phyloP scores from a whole-genome alignment of 2,113 vertebrate genomes.

The Ursus arctos region DNA sequence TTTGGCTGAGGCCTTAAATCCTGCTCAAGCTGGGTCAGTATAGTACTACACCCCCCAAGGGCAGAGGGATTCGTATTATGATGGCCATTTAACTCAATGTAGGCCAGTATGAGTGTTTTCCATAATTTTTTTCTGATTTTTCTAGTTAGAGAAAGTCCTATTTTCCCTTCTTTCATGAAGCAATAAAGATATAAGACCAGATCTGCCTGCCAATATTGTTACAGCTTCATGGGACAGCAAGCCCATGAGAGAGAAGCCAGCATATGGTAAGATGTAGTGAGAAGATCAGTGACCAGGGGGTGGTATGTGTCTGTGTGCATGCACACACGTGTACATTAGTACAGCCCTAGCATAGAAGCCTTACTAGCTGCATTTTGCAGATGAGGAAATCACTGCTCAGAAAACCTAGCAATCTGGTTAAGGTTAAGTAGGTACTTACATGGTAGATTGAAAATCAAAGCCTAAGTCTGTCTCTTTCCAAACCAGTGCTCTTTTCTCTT shows the following conservation, averaged over 20 bases:
- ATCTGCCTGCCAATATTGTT: neutral
- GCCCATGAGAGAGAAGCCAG: neutral
- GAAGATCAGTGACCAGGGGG: neutral
- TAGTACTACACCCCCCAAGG: neutral
- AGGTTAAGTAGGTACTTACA: slow-evolving; percentile 22
- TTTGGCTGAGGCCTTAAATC: neutral
- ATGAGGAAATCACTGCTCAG: slow-evolving; percentile 6
- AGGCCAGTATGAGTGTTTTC: neutral
- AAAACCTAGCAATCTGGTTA: neutral
- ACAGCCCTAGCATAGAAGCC: neutral
- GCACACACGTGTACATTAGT: neutral
- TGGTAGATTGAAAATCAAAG: slow-evolving; percentile 4
- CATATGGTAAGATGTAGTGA: neutral
- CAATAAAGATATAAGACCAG: neutral
- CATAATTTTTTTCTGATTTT: neutral
- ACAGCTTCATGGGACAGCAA: neutral
- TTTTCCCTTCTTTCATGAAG: neutral
- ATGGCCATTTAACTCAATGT: neutral
- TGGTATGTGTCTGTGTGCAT: neutral
- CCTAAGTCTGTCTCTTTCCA: neutral
- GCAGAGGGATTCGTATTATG: neutral
- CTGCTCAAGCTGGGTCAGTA: neutral
- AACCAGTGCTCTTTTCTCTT: neutral
- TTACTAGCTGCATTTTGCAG: slow-evolving; percentile 3
- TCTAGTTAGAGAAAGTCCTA: neutral